phyloP scores from a whole-genome alignment of 2,888 invertebrate species.

The Synanthedon andrenaeformis region DNA sequence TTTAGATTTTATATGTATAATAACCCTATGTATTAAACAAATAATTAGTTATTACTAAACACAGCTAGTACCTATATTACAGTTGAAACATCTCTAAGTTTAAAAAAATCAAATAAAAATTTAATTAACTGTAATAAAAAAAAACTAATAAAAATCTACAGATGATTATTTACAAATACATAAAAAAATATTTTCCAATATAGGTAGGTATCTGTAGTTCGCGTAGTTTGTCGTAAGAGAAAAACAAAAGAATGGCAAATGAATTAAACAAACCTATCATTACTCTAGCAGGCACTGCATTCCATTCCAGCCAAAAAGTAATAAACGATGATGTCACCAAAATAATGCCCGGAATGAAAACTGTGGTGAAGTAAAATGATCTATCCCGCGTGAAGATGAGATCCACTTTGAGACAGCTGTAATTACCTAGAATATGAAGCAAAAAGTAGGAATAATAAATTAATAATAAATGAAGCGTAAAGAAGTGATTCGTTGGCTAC shows the following conservation, averaged over 20 bases:
- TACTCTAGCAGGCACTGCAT: conserved; percentile 95
- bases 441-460: conserved; percentile 46
- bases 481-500: conserved; percentile 21
- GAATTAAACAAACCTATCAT: conserved; percentile 85
- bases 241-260: background rate
- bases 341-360: conserved; percentile 96
- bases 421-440: conserved; percentile 83
- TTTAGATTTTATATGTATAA: no score
- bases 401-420: conserved; percentile 95
- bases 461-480: conserved; percentile 18
- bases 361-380: conserved; percentile 97
- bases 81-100: no score
- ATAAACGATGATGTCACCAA: conserved; percentile 97
- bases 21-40: no score
- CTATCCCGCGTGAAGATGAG: conserved; percentile 94
- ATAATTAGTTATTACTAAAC: no score
- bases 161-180: background rate
- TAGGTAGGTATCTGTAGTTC: no score
- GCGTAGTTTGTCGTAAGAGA: no score
- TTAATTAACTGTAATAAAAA: no score
- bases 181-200: no score
- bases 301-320: conserved; percentile 98
- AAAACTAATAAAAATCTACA: background rate
- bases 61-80: no score
- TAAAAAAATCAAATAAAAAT: no score